Percentiles rank a stretch among this genome's conserved stretches.
phyloP scores from a whole-genome alignment of 2,797 vertebrate species.

The Crenuchus spilurus region DNA sequence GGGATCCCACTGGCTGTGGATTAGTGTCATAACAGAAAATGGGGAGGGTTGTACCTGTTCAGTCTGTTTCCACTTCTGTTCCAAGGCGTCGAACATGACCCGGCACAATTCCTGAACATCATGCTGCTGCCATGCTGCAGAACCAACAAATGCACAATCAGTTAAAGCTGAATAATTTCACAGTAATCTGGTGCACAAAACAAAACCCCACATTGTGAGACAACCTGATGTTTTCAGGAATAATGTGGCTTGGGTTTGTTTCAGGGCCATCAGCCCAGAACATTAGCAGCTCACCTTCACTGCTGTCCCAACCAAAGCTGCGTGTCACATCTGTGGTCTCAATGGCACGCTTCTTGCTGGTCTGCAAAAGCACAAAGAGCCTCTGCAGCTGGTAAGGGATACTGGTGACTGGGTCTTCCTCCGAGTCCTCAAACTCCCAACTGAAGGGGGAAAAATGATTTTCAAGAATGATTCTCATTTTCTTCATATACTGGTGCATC shows the following conservation, averaged over 20 bases:
- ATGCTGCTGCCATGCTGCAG: slow-evolving; percentile 96
- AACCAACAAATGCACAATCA: slow-evolving; percentile 50
- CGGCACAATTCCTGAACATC: slow-evolving; percentile 98
- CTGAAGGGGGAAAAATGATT: slow-evolving; percentile 66
- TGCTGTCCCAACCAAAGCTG: slow-evolving; percentile 99
- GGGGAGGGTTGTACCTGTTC: slow-evolving; percentile 85
- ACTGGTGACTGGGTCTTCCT: slow-evolving; percentile 95
- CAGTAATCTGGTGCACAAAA: not conserved
- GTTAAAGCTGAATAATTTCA: slow-evolving; percentile 8
- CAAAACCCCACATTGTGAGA: not conserved
- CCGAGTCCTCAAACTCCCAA: slow-evolving; percentile 97
- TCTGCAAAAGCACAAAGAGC: slow-evolving; percentile 96
- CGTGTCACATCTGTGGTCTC: slow-evolving; percentile 98
- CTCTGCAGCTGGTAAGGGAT: slow-evolving; percentile 98
- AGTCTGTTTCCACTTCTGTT: slow-evolving; percentile 99
- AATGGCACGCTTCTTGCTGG: slow-evolving; percentile 97
- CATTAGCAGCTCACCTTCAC: slow-evolving; percentile 83
- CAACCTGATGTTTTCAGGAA: not conserved
- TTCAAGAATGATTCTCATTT: too few species aligned
- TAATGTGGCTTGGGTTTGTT: not conserved
- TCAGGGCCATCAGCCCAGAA: not conserved
- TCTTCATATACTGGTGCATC: too few species aligned
- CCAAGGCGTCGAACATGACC: slow-evolving; percentile 99
- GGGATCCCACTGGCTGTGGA: slow-evolving; percentile 33
- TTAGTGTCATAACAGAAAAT: slow-evolving; percentile 33